These are phyloP conservation scores for Norana najaformis DNA, from an alignment of 2,888 invertebrate genomes.

Conservation along the genomic window DNA sequence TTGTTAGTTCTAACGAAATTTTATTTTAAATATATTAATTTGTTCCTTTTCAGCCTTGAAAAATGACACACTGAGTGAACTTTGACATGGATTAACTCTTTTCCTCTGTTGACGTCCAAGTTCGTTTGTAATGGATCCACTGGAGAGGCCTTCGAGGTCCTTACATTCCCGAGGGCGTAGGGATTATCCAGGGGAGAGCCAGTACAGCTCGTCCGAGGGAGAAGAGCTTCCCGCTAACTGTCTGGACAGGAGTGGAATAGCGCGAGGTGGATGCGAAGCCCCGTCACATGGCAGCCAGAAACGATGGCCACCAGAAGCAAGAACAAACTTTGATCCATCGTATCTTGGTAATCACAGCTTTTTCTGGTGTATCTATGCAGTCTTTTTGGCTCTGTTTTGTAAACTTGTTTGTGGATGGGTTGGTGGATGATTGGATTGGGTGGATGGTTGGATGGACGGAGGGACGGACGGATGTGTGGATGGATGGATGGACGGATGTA, in stretches of 20 bases:
- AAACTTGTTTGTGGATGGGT: not conserved
- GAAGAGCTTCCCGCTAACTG: not conserved
- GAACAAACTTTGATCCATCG: not conserved
- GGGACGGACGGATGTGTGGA: not conserved
- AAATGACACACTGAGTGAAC: not conserved
- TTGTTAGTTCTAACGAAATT: too few relatives aligned
- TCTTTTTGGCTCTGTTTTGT: not conserved
- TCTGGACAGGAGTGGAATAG: not conserved
- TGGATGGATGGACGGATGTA: not conserved
- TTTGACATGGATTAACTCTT: not conserved
- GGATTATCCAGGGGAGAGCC: not conserved
- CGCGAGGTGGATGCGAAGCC: not conserved
- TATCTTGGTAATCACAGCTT: not conserved
- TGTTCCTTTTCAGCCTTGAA: not conserved
- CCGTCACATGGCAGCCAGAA: not conserved
- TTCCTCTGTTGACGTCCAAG: not conserved
- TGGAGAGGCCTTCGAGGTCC: not conserved
- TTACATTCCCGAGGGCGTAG: not conserved
- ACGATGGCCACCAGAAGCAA: not conserved
- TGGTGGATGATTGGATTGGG: not conserved
- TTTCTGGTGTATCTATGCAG: too few relatives aligned
- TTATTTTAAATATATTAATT: too few relatives aligned
- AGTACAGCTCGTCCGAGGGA: slow-evolving; percentile 22
- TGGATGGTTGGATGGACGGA: not conserved
- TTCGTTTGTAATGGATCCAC: not conserved